Evolutionary conservation across 2,113 vertebrate species (phyloP).

Genomic region (Brachyhypopomus occidentalis): DNA sequence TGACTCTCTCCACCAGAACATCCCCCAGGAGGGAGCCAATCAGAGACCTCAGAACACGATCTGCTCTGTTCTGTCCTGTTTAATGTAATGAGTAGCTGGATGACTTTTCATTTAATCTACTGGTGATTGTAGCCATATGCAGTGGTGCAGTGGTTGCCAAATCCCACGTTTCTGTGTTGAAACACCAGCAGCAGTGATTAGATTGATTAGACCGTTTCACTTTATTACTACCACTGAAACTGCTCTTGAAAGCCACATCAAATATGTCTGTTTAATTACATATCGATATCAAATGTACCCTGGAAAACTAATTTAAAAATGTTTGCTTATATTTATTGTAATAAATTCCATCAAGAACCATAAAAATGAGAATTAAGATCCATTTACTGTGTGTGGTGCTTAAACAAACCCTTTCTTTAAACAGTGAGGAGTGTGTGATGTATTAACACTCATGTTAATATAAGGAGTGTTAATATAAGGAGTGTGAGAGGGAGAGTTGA

Average conservation of each 20-base stretch:
- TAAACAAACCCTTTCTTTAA: conserved; percentile 39
- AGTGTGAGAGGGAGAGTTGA: no score
- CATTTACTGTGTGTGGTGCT: not conserved
- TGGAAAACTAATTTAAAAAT: not conserved
- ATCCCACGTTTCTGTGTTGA: not conserved
- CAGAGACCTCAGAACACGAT: not conserved
- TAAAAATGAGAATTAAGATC: not conserved
- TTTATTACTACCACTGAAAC: conserved; percentile 11
- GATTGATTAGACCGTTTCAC: not conserved
- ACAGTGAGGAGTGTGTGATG: no score
- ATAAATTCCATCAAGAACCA: not conserved
- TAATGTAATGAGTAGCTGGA: not conserved
- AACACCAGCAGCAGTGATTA: not conserved
- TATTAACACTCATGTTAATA: no score
- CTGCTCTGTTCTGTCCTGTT: not conserved
- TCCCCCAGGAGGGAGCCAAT: not conserved
- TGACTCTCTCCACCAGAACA: not conserved
- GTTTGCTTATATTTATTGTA: not conserved
- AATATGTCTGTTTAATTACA: not conserved
- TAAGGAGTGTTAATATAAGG: no score
- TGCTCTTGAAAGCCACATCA: not conserved
- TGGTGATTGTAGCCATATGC: conserved; percentile 11
- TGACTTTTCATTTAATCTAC: not conserved
- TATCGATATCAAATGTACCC: not conserved
- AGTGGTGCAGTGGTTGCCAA: not conserved